Conservation (phyloP, 2,888 invertebrate species). For the Lagria hirta region DNA sequence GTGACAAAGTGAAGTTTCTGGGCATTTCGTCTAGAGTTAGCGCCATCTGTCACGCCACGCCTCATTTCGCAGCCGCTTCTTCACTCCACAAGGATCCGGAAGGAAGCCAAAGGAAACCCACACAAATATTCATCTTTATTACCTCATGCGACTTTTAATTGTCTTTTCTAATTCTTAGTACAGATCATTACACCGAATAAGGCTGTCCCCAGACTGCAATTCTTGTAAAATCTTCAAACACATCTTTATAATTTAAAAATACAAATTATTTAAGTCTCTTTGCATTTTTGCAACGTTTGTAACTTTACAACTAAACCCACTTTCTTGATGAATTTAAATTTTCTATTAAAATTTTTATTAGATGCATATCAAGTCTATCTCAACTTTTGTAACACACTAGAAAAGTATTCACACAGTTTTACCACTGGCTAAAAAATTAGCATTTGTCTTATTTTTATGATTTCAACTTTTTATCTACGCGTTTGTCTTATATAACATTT, state of each 20-base stretch:
- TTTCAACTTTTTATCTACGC: no score
- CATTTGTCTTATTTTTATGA: no score
- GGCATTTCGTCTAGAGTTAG: conserved; percentile 40
- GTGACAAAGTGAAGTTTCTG: conserved; percentile 46
- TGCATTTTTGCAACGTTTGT: no score
- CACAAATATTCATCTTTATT: conserved; percentile 50
- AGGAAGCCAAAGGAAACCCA: conserved; percentile 36
- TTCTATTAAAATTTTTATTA: no score
- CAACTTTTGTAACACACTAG: no score
- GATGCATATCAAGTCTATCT: no score
- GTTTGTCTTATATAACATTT: no score
- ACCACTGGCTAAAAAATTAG: no score
- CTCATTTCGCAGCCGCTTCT: conserved; percentile 49
- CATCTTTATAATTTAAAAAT: conserved; percentile 13
- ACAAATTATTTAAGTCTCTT: no score
- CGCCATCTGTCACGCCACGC: conserved; percentile 49
- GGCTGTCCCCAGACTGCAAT: conserved; percentile 10
- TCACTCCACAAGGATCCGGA: conserved; percentile 40
- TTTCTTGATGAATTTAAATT: no score
- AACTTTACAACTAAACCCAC: no score
- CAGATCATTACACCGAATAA: conserved; percentile 41
- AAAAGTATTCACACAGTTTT: no score
- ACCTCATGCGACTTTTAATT: conserved; percentile 48
- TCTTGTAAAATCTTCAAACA: conserved; percentile 1
- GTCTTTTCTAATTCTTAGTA: conserved; percentile 44